phyloP scores from a whole-genome alignment of 2,113 vertebrate species.

The Recurvirostra avosetta region DNA sequence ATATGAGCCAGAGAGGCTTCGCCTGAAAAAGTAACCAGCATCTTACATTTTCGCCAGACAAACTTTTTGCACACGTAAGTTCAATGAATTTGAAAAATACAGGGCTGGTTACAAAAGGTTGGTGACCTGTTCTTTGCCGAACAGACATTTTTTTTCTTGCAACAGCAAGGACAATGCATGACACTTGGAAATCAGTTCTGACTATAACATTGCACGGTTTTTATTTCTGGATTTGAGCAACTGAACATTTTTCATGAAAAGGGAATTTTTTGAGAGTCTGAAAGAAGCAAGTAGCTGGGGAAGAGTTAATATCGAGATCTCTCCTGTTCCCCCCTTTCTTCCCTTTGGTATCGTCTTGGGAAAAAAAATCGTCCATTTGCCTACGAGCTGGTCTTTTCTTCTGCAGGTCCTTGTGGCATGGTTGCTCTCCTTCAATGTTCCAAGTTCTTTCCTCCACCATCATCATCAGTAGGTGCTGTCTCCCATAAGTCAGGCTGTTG shows the following conservation, averaged over 20 bases:
- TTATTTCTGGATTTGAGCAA: background rate
- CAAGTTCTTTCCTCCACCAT: background rate
- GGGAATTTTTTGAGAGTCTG: background rate
- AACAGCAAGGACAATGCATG: background rate
- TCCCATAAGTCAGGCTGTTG: background rate
- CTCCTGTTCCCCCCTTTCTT: background rate
- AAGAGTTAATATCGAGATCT: background rate
- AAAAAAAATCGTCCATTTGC: background rate
- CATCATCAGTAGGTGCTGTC: background rate
- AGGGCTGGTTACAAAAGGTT: fast-evolving
- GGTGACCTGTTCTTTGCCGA: background rate
- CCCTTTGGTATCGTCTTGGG: background rate
- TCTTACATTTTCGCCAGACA: background rate
- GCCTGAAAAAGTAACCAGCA: background rate
- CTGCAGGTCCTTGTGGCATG: background rate
- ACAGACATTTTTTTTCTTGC: background rate
- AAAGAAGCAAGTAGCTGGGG: background rate
- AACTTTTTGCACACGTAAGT: background rate
- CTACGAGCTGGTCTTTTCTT: background rate
- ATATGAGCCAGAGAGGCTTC: background rate
- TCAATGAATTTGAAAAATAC: background rate
- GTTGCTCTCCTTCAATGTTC: background rate
- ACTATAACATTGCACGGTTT: background rate
- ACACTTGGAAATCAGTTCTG: background rate
- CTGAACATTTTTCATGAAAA: background rate